phyloP scores from a whole-genome alignment of 2,888 invertebrate species.

The Metacarcinus magister region DNA sequence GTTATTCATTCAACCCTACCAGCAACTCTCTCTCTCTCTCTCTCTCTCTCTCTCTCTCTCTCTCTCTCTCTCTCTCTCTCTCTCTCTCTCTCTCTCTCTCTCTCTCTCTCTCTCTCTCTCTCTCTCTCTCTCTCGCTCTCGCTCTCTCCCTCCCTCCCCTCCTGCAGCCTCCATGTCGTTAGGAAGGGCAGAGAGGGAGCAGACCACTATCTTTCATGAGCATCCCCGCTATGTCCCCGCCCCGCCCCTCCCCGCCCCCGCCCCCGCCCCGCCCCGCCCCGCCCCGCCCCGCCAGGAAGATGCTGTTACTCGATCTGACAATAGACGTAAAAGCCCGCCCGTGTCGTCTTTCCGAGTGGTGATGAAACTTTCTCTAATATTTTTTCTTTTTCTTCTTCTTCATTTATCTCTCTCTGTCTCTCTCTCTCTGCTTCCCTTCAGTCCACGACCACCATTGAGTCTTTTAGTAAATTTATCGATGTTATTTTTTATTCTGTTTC shows the following conservation, averaged over 20 bases:
- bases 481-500: not conserved
- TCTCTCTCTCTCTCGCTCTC: not conserved
- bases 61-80: slow-evolving; percentile 2
- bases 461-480: not conserved
- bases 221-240: no score
- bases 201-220: no score
- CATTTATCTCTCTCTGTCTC: not conserved
- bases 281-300: not conserved
- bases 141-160: not conserved
- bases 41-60: slow-evolving; percentile 2
- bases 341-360: not conserved
- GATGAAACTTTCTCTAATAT: not conserved
- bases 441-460: not conserved
- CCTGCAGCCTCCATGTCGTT: no score
- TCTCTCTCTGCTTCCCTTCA: no score
- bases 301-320: not conserved
- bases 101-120: slow-evolving; percentile 2
- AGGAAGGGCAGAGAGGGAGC: no score
- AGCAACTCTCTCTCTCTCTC: not conserved
- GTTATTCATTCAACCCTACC: not conserved
- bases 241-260: not conserved
- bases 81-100: slow-evolving; percentile 2
- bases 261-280: not conserved
- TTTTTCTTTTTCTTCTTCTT: not conserved
- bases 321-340: not conserved